Base-by-base conservation (phyloP, 2,888 invertebrate species). In the Nemoura dubitans region DNA sequence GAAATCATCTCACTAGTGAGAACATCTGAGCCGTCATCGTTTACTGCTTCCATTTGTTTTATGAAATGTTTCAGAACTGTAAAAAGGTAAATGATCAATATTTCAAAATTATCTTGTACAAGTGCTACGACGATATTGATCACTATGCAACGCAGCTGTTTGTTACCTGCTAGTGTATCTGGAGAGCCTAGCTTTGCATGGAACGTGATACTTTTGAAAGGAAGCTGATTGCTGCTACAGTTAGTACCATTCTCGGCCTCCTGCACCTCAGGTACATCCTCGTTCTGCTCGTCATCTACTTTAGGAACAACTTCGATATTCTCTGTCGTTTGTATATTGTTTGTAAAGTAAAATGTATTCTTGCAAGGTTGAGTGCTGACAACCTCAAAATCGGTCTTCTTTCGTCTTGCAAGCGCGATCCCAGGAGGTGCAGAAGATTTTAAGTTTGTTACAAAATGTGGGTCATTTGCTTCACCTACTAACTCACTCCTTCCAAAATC, bases 1-100 rank as follows among this genome's bases (percentile, higher is more conserved):
- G 92, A 92, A 89, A 95, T 93, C 26, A 96, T 92, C 90, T 96
- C 96, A 88, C 95, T 94, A 0, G 93, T 90, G 77, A 95, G 92
- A 90, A 94, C 92, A 90, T 94, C 91, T 6, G 28, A 6, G 3
- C 10, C 59, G 21, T 80, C 85, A 3, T 59, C 84, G 25, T 26
- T 27, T n/a, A 25, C 42, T 42, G 16, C 27, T 78, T 27, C 27
- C 59, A 84, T 16, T 26, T 27, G 76, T 25, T 86, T 42, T 16
- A 85, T 42, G 27, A 86, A 86, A 10, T 26, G 28, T 30, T 85
- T 77, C 10, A 86, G n/a, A 27, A 77, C 86, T 85, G 28, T 0
- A 81, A 26, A 80, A 36, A 36, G 30, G 27, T 28, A 30, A 76
- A 25, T 29, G 29, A 1, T 76, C 26, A 26, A 78, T 26, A 21